Evolutionary conservation across 2,888 invertebrate genomes (phyloP), one percentile per base, ranked within the genome.

Genomic region (Odontothrips loti): DNA sequence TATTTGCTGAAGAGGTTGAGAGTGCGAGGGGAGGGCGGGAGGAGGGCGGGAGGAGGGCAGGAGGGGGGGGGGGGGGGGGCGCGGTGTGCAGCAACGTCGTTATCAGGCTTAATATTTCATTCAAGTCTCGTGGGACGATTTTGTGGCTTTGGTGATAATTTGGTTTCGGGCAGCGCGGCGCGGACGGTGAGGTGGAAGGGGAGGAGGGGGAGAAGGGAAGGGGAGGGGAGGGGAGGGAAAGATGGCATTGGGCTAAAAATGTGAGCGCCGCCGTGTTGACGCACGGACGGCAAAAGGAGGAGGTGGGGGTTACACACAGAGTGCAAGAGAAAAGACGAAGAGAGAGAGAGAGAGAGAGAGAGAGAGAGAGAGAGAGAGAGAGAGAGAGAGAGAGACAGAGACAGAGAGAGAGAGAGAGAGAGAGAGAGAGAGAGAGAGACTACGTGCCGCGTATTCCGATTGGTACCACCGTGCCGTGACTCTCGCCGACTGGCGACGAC

Each of bases 381-480:
- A n/a, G 20, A n/a, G n/a, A n/a, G 63, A n/a, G n/a, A n/a, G 9
- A 63, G 63, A 23, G 23, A 6, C 9, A 6, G 23, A 68, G 23
- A 68, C 6, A 51, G 51, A 20, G 2, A 20, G 51, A 20, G 10
- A 10, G 51, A 20, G 15, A 58, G 17, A 58, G n/a, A n/a, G 27
- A 11, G 68, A 9, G 68, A 23, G 27, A 11, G 23, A 23, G 68
- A 23, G 68, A 27, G 23, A 75, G 23, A 11, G 27, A 75, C 68
- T 75, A 75, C 68, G 68, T 75, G 68, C 68, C 68, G 27, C 68
- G 68, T 75, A 75, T 75, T 75, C 27, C 68, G 68, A 75, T 27
- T 27, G 23, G 68, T 75, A 75, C 12, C 68, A 75, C 12, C 68
- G 27, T 27, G 68, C 23, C n/a, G 20, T 23, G 23, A 68, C 23